Conservation (phyloP, 2,113 vertebrate genomes). For the Brevimyrus niger region DNA sequence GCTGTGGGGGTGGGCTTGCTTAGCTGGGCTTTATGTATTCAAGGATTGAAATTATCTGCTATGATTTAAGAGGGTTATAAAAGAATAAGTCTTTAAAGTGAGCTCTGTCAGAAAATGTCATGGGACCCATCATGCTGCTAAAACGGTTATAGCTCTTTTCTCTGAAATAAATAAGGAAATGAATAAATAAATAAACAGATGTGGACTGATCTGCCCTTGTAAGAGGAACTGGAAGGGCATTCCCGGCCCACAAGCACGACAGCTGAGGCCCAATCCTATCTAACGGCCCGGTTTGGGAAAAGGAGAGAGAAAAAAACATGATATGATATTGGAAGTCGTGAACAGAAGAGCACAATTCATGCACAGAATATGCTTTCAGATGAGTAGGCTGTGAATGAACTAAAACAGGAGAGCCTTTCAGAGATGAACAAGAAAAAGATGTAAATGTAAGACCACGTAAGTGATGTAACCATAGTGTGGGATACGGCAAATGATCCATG, state of each 20-base stretch:
- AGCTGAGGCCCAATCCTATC: background rate
- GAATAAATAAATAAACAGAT: slow-evolving; percentile 1
- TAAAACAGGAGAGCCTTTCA: background rate
- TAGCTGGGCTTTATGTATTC: background rate
- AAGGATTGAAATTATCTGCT: slow-evolving; percentile 9
- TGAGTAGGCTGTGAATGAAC: slow-evolving; percentile 5
- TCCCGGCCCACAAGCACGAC: background rate
- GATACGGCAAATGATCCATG: background rate
- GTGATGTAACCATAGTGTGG: background rate
- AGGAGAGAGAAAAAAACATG: background rate
- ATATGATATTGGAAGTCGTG: background rate
- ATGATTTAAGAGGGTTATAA: slow-evolving; percentile 15
- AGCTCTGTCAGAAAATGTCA: background rate
- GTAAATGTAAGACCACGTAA: background rate
- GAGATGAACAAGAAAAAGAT: background rate
- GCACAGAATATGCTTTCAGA: background rate
- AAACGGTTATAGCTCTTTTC: background rate
- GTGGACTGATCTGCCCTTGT: background rate
- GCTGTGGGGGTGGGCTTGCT: background rate
- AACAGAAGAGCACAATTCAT: background rate
- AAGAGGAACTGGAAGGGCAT: background rate
- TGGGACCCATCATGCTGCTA: background rate
- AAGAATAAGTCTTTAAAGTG: slow-evolving; percentile 5
- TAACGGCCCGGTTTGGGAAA: background rate
- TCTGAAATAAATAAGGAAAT: slow-evolving; percentile 1